These are phyloP conservation scores for Platycercus adscitus DNA, from an alignment of 2,113 vertebrate genomes.

Conservation along the genomic window DNA sequence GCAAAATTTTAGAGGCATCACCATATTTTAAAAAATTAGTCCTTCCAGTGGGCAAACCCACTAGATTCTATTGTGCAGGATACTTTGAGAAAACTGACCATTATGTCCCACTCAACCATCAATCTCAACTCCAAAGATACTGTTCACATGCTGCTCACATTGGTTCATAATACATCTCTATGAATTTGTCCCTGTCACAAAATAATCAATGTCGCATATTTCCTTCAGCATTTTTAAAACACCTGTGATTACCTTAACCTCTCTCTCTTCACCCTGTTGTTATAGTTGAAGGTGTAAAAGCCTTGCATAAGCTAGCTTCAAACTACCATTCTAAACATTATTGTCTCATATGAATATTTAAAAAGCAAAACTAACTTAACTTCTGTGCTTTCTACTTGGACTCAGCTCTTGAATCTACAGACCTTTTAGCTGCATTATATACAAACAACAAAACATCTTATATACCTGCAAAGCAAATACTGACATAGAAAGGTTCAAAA, in stretches of 20 bases:
- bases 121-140: neutral
- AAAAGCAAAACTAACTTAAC: rapidly evolving
- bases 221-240: neutral
- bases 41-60: neutral
- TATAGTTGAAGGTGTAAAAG: neutral
- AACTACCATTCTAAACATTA: neutral
- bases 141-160: neutral
- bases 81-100: neutral
- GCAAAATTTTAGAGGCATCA: neutral
- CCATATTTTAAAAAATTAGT: neutral
- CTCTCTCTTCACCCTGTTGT: neutral
- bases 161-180: neutral
- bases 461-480: neutral
- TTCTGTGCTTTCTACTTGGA: neutral
- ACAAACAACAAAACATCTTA: neutral
- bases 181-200: neutral
- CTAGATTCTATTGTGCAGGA: neutral
- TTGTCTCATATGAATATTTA: neutral
- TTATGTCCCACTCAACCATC: neutral
- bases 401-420: neutral
- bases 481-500: neutral
- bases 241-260: neutral
- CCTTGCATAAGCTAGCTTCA: neutral
- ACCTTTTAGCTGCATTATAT: neutral
- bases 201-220: neutral